These are phyloP conservation scores for Campoletis raptor DNA, from an alignment of 2,888 invertebrate genomes.

Conservation along the genomic window DNA sequence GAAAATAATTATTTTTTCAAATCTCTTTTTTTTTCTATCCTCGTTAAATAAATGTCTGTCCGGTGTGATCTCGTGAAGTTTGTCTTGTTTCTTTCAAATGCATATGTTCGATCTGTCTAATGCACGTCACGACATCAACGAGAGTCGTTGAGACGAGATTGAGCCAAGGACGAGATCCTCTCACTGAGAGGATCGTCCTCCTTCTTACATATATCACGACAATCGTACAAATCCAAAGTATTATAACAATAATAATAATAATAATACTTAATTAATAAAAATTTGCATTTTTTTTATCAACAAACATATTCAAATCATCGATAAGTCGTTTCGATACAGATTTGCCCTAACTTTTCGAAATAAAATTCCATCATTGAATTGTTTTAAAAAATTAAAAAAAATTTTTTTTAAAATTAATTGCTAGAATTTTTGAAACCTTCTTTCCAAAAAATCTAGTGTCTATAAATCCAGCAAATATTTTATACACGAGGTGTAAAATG, in stretches of 20 bases:
- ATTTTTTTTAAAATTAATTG: no score
- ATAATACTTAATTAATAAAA: conserved; percentile 40
- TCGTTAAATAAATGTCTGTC: neutral
- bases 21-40: neutral
- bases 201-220: conserved; percentile 14
- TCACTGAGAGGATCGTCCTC: conserved; percentile 68
- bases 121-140: conserved; percentile 53
- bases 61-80: conserved; percentile 32
- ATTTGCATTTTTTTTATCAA: conserved; percentile 6
- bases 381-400: no score
- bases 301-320: neutral
- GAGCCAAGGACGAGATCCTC: conserved; percentile 77
- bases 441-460: neutral
- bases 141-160: conserved; percentile 38
- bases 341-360: neutral
- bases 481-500: conserved; percentile 52
- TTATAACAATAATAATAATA: conserved; percentile 16
- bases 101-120: conserved; percentile 31
- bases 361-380: neutral
- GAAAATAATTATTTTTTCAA: neutral
- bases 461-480: conserved; percentile 41
- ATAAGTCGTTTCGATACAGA: neutral
- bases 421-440: neutral
- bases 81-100: conserved; percentile 39
- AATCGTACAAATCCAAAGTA: conserved; percentile 15